Evolutionary conservation across 2,797 vertebrate species (phyloP), one percentile per base, ranked within the genome.

Genomic region (Acanthornis magna): DNA sequence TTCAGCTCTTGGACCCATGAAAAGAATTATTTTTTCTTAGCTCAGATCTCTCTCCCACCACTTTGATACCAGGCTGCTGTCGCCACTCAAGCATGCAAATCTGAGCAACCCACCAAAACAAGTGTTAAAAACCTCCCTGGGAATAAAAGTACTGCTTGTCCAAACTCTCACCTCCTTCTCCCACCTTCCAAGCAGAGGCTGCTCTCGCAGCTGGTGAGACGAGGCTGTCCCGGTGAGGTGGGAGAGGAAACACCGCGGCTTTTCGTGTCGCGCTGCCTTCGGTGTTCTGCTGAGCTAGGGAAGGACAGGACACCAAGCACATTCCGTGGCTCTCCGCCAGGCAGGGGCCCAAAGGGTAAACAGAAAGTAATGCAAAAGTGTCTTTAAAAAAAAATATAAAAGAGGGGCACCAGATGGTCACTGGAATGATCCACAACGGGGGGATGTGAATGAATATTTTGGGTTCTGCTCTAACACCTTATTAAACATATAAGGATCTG

Each of bases 241-340:
- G 55, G 85, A 96, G 61, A 3, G 0, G 89, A 88, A 96, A 85
- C 74, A 50, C 0, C 1, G 79, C 5, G 1, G 63, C 48, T 95
- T 85, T 94, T 93, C 13, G 0, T 86, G 79, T 54, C 0, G 0
- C 53, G 20, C 57, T 1, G 7, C 85, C 87, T 92, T 89, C 13
- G 23, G 51, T 81, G 79, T 86, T 96, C 88, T 73, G 82, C 48
- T 70, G 85, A 84, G 70, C 61, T 92, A 65, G 73, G 72, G 87
- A 83, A 57, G 73, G 84, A 84, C 88, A 73, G 85, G 73, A 96
- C 85, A 95, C 53, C 70, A 73, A 91, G 54, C 73, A 67, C 85
- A 95, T 93, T 92, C 89, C 67, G 57, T 84, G 96, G 94, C 89
- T 61, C 25, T 57, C 80, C 93, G 88, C 95, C 88, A 93, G 79